phyloP scores from a whole-genome alignment of 2,888 invertebrate species.

The Eupeodes latifasciatus region DNA sequence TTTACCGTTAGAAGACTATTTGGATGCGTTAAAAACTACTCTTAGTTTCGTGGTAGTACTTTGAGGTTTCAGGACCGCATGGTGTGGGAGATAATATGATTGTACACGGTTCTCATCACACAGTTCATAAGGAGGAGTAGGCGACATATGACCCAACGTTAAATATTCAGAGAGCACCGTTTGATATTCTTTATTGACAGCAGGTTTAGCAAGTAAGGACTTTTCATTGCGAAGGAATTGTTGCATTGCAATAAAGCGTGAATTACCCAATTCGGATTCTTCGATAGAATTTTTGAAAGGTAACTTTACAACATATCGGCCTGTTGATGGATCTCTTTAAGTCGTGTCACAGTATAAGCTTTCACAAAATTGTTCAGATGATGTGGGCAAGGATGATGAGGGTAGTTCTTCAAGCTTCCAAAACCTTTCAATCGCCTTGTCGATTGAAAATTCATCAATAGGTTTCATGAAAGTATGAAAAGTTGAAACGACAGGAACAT shows the following conservation, averaged over 20 bases:
- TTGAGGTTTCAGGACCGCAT: constrained; percentile 8
- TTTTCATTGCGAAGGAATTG: not conserved
- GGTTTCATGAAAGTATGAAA: too few relatives aligned
- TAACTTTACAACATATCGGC: too few relatives aligned
- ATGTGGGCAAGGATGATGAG: not conserved
- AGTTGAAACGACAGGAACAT: too few relatives aligned
- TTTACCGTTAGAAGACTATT: not conserved
- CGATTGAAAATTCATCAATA: too few relatives aligned
- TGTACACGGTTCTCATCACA: not conserved
- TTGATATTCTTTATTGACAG: not conserved
- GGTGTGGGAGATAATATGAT: constrained; percentile 8
- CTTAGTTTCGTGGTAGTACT: constrained; percentile 9
- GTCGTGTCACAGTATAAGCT: not conserved
- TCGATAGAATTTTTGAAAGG: too few relatives aligned
- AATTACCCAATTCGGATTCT: too few relatives aligned
- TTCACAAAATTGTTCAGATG: not conserved
- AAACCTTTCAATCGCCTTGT: not conserved
- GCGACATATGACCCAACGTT: not conserved
- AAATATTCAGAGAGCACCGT: not conserved
- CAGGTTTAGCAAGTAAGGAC: not conserved
- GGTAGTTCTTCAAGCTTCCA: constrained; percentile 1
- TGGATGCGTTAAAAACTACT: constrained; percentile 10
- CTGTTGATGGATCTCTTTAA: too few relatives aligned
- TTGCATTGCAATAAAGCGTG: not conserved
- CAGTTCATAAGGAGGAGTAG: not conserved